Evolutionary conservation across 1,140 invertebrate genomes (phyloP).

Genomic region (Nomia melanderi): DNA sequence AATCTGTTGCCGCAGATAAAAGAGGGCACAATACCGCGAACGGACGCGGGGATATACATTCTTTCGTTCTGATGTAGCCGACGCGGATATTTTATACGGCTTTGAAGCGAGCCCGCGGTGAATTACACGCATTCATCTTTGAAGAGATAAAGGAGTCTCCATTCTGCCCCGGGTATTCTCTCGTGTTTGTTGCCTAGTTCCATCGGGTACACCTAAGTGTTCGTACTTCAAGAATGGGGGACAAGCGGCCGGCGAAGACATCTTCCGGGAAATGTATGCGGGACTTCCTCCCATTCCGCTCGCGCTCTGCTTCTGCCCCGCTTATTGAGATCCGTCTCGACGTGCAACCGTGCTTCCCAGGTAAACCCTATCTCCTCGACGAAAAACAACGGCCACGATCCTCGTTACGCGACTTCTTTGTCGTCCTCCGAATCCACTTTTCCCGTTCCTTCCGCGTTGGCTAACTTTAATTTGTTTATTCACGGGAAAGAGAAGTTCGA

Average conservation of each 20-base stretch:
- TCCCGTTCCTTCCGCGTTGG: background rate
- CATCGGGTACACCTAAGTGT: conserved; percentile 13
- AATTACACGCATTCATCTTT: conserved; percentile 40
- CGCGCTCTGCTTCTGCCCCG: background rate
- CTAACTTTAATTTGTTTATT: background rate
- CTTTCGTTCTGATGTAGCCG: background rate
- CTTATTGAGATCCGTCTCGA: conserved; percentile 4
- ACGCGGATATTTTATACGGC: conserved; percentile 1
- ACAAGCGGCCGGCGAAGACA: background rate
- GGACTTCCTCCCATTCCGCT: conserved; percentile 12
- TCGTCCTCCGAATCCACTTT: background rate
- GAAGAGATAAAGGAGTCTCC: conserved; percentile 28
- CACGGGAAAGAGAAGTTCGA: background rate
- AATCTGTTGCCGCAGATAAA: too few species aligned
- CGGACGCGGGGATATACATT: conserved; percentile 7
- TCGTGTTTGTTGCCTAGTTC: conserved; percentile 21
- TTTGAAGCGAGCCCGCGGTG: conserved; percentile 3
- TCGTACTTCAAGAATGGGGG: background rate
- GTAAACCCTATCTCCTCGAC: background rate
- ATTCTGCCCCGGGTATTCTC: conserved; percentile 8
- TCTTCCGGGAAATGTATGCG: background rate
- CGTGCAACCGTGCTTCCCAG: background rate
- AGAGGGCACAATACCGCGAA: too few species aligned
- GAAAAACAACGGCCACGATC: background rate
- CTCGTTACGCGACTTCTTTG: background rate